Evolutionary conservation across 2,888 invertebrate species (phyloP).

Genomic region (Macaria notata): DNA sequence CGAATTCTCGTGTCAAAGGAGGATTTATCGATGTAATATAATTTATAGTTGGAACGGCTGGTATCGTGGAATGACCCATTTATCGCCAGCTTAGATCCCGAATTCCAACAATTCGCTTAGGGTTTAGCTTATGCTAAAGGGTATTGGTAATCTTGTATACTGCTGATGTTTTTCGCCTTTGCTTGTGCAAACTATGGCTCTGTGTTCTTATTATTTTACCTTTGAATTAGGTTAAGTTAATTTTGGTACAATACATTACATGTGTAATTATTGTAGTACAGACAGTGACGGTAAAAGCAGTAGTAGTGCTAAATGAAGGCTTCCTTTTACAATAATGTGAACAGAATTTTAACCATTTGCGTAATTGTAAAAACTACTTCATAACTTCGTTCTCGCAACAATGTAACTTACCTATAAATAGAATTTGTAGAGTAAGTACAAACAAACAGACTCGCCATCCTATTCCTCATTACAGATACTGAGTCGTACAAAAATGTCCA

Average conservation of each 20-base stretch:
- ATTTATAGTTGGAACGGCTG: slow-evolving; percentile 27
- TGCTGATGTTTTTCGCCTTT: slow-evolving; percentile 4
- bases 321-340: too few species aligned
- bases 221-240: too few species aligned
- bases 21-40: slow-evolving; percentile 22
- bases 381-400: too few species aligned
- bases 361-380: too few species aligned
- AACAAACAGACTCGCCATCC: slow-evolving; percentile 17
- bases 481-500: slow-evolving; percentile 53
- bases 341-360: too few species aligned
- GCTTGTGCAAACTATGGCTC: background rate
- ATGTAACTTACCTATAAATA: too few species aligned
- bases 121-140: background rate
- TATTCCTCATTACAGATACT: slow-evolving; percentile 28
- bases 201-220: too few species aligned
- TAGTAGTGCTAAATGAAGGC: too few species aligned
- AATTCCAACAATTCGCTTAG: slow-evolving; percentile 24
- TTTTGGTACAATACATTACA: too few species aligned
- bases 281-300: too few species aligned
- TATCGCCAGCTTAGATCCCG: slow-evolving; percentile 35
- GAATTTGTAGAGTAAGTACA: background rate
- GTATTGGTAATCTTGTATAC: slow-evolving; percentile 9
- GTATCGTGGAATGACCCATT: slow-evolving; percentile 32
- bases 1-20: slow-evolving; percentile 27
- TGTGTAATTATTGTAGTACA: too few species aligned